These are phyloP conservation scores for Phytoseiulus persimilis DNA, from an alignment of 2,888 invertebrate genomes.

Conservation along the genomic window DNA sequence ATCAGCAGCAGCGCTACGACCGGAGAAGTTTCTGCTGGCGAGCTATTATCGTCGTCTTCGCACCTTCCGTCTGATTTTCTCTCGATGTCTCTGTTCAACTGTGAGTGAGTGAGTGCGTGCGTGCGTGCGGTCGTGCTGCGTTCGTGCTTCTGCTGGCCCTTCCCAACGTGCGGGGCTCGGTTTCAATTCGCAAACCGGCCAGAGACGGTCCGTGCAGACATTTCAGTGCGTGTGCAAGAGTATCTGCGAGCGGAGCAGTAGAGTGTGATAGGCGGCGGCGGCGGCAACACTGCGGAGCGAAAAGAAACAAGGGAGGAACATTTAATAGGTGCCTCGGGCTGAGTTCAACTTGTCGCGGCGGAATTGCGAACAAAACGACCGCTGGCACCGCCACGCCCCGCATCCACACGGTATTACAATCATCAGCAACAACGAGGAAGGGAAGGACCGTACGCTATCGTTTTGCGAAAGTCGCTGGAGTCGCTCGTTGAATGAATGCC, in stretches of 20 bases:
- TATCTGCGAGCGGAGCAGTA: not conserved
- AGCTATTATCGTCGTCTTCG: not conserved
- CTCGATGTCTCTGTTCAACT: not conserved
- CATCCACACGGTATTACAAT: not conserved
- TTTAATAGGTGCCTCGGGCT: conserved; percentile 5
- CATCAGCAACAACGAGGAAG: not conserved
- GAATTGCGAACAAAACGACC: not conserved
- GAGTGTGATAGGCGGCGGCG: no score
- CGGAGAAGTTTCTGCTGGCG: not conserved
- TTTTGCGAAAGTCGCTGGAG: not conserved
- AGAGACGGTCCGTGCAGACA: no score
- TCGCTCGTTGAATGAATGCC: not conserved
- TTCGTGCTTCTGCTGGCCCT: not conserved
- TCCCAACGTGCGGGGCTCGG: not conserved
- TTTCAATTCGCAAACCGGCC: not conserved
- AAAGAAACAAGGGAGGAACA: not conserved
- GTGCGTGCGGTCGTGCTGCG: no score
- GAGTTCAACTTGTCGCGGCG: not conserved
- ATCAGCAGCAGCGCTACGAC: not conserved
- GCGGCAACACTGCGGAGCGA: not conserved
- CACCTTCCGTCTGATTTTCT: not conserved
- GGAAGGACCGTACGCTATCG: not conserved
- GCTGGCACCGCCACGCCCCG: not conserved
- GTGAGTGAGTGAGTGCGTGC: not conserved
- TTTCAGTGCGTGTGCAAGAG: not conserved